These are phyloP conservation scores for human (Homo sapiens) DNA, from an alignment of 2,113 vertebrate genomes.

Conservation along the genomic window DNA sequence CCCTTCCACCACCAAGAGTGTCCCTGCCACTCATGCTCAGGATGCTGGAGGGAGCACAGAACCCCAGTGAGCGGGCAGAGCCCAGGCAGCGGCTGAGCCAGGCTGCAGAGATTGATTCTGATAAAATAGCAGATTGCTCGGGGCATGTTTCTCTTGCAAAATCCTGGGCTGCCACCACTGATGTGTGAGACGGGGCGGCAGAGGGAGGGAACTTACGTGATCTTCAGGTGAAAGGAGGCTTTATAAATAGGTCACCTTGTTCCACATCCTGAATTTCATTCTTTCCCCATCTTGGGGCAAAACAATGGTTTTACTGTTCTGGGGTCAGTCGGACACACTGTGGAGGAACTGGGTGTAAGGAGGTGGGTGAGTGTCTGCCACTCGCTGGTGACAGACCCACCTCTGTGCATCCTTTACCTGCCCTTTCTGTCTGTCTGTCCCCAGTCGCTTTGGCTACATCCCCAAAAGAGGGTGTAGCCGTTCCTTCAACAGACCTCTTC, in stretches of 20 bases:
- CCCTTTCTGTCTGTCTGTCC: neutral
- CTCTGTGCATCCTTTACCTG: neutral
- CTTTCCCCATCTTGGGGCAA: conserved; percentile 54
- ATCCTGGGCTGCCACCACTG: conserved; percentile 20
- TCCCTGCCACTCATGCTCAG: neutral
- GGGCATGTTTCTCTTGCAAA: conserved; percentile 54
- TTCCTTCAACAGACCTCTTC: neutral
- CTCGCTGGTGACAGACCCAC: neutral
- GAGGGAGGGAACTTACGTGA: conserved; percentile 53
- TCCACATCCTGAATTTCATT: conserved; percentile 72
- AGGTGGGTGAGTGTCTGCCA: neutral
- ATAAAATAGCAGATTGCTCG: neutral
- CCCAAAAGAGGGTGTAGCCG: neutral
- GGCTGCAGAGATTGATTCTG: neutral
- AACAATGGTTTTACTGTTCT: conserved; percentile 76
- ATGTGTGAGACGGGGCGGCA: neutral
- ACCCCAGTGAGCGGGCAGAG: neutral
- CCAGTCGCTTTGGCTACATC: neutral
- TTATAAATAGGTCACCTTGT: conserved; percentile 77
- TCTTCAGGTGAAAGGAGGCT: conserved; percentile 77
- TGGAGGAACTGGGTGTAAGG: neutral
- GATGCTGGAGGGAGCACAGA: neutral
- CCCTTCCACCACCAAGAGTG: accelerated
- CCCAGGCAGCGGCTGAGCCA: neutral
- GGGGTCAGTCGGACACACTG: neutral